Base-by-base conservation (phyloP, 2,113 vertebrate species). In the Lagenorhynchus albirostris region DNA sequence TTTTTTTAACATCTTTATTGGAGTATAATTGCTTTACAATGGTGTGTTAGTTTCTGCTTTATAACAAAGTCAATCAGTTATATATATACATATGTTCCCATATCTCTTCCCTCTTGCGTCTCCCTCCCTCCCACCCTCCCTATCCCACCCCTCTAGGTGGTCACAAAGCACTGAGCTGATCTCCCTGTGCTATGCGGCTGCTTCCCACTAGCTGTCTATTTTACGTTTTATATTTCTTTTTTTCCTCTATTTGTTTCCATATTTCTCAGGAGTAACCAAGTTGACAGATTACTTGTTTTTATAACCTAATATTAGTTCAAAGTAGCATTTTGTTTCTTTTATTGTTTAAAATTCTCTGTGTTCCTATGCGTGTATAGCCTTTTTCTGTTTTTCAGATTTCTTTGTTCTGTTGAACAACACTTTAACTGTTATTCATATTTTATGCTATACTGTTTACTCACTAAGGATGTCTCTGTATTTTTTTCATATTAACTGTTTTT, bases 261-360 rank as follows among this genome's bases (percentile, higher is more conserved):
- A 47, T 87, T 92, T 86, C 63, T 96, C 79, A 89, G 41, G 50
- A 93, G 41, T 94, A 85, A 60, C 44, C 60, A 94, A n/a, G 5
- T 93, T 91, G 58, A 86, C 26, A 96, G 29, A 81, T 60, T 91
- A 62, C 33, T 93, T 96, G 36, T 93, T 81, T 93, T 65, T 68
- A 68, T 84, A 89, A 62, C 63, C n/a, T 91, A 20, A 80, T 79
- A 50, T 20, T 80, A 89, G 3, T 84, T 86, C 74, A 87, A 17
- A 91, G 87, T 83, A 87, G 36, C 62, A 50, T 91, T 96, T 63
- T 94, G 65, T 60, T 77, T 55, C n/a, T 63, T 87, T 63, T 18
- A 15, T 90, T 93, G 25, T 88, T 95, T 84, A 83, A 71, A 94
- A 47, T 84, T 86, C 31, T 77, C 74, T 93, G 2, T 91, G 29